Percentiles rank a stretch among this genome's conserved stretches.
Evolutionary conservation across 2,113 vertebrate genomes (phyloP).

Genomic region (Chamaetylas fuelleborni): DNA sequence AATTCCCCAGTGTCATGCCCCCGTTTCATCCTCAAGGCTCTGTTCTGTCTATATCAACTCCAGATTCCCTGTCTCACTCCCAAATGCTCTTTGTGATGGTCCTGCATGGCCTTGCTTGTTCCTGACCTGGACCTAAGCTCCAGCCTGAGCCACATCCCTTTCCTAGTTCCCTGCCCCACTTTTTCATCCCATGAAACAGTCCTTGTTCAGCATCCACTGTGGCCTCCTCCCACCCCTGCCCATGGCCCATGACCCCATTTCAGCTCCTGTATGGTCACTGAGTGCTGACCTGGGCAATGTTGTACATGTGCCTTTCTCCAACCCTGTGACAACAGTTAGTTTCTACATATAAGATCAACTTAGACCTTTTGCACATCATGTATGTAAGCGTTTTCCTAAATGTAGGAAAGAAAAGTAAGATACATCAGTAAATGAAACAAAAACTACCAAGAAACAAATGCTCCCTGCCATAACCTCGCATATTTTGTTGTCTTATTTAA

Average conservation of each 20-base stretch:
- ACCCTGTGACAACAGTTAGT: background rate
- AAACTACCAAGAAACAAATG: background rate
- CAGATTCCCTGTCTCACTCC: accelerated
- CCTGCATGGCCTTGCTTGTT: background rate
- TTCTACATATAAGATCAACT: background rate
- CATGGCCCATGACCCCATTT: background rate
- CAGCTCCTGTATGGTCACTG: background rate
- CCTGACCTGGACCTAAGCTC: background rate
- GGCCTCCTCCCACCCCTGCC: background rate
- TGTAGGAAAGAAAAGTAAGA: background rate
- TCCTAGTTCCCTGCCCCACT: background rate
- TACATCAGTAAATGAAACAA: background rate
- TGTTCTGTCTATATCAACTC: background rate
- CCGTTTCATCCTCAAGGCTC: background rate
- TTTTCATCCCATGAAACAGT: background rate
- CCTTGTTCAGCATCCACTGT: background rate
- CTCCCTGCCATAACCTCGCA: accelerated
- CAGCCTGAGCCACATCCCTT: background rate
- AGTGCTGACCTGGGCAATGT: background rate
- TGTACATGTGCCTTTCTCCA: background rate
- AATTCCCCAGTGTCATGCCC: background rate
- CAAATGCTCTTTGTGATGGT: background rate
- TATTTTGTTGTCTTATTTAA: background rate
- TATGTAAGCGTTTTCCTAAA: background rate
- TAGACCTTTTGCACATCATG: background rate